phyloP scores from a whole-genome alignment of 2,797 vertebrate genomes.

The Hephaestus fuliginosus region DNA sequence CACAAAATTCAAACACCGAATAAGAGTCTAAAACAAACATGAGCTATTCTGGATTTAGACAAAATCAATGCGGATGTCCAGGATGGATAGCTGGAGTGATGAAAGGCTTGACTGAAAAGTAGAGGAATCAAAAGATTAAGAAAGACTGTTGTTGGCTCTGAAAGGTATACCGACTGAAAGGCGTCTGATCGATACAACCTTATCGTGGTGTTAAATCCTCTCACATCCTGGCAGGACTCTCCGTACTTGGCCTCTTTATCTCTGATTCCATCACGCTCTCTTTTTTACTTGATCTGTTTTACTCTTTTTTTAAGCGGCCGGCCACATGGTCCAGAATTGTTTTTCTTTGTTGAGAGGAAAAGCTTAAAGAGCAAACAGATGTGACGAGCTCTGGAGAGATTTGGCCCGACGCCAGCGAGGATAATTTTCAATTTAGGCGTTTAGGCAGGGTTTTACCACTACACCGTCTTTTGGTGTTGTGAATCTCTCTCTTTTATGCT shows the following conservation, averaged over 20 bases:
- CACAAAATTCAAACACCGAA: constrained; percentile 11
- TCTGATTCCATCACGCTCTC: constrained; percentile 45
- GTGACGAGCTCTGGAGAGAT: constrained; percentile 49
- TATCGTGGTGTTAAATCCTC: constrained; percentile 62
- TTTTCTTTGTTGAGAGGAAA: constrained; percentile 43
- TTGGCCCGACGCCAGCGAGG: constrained; percentile 46
- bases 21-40: constrained; percentile 22
- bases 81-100: constrained; percentile 29
- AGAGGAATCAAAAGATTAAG: constrained; percentile 68
- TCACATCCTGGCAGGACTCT: constrained; percentile 54
- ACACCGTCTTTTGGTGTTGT: constrained; percentile 18
- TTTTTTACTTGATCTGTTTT: constrained; percentile 39
- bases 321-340: constrained; percentile 40
- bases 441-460: constrained; percentile 33
- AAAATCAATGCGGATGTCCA: constrained; percentile 36
- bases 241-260: constrained; percentile 59
- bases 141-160: constrained; percentile 58
- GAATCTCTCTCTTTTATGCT: constrained; percentile 19
- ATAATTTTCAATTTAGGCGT: constrained; percentile 59
- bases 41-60: constrained; percentile 23
- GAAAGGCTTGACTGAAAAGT: constrained; percentile 54
- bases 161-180: constrained; percentile 62
- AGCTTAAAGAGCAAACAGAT: constrained; percentile 49
- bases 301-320: constrained; percentile 15
- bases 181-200: constrained; percentile 69